Conservation (phyloP, 2,797 vertebrate genomes). For the Anabacerthia variegaticeps region DNA sequence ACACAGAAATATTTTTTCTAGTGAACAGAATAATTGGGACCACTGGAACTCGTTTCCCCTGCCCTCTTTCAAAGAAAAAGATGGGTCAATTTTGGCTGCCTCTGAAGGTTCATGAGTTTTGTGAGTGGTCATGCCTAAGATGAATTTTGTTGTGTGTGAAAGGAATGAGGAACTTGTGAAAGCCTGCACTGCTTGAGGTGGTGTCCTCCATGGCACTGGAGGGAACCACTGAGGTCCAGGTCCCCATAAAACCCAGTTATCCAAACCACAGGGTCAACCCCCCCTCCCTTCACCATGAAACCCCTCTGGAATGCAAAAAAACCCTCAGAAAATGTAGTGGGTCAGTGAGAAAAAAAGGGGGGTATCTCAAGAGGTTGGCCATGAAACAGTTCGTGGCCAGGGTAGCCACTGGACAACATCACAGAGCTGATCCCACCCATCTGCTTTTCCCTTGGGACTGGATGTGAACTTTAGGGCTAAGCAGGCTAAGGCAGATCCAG, state of each 20-base stretch:
- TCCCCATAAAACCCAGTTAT: not conserved
- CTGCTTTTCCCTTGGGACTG: not conserved
- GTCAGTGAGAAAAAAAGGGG: not conserved
- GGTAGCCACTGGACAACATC: not conserved
- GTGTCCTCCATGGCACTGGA: not conserved
- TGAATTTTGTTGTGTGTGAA: not conserved
- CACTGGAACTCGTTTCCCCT: conserved; percentile 20
- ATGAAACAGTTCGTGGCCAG: not conserved
- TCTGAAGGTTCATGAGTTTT: not conserved
- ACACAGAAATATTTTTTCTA: not conserved
- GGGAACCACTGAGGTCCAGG: not conserved
- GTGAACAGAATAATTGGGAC: conserved; percentile 35
- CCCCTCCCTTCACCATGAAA: not conserved
- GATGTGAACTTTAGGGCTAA: not conserved
- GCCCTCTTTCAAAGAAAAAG: not conserved
- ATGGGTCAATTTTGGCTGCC: conserved; percentile 23
- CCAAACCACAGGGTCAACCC: not conserved
- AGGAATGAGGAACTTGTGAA: not conserved
- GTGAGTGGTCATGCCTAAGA: not conserved
- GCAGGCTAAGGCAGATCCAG: not conserved
- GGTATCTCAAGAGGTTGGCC: not conserved
- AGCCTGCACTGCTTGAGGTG: rapidly evolving
- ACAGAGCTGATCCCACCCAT: not conserved
- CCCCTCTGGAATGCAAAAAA: not conserved
- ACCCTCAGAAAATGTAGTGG: not conserved